These are phyloP conservation scores for Otocyon megalotis DNA, from an alignment of 2,113 vertebrate genomes.

Conservation along the genomic window DNA sequence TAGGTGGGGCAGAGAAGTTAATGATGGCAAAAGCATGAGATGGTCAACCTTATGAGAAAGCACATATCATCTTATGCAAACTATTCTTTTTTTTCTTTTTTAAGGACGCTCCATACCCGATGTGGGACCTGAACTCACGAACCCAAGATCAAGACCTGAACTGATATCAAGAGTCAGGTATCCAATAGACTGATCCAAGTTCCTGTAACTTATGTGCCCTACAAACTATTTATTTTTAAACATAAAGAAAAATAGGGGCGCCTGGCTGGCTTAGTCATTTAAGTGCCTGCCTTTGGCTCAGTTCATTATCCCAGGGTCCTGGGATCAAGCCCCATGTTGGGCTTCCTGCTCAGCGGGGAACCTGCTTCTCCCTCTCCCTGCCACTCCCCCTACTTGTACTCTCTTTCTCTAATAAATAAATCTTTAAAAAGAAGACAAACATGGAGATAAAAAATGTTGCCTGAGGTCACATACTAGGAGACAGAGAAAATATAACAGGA, in stretches of 20 bases:
- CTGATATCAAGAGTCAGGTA: too few species aligned
- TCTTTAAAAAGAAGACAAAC: too few species aligned
- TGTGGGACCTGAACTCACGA: neutral
- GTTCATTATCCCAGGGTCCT: too few species aligned
- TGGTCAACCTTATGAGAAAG: neutral
- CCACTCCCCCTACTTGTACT: too few species aligned
- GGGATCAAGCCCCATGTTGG: too few species aligned
- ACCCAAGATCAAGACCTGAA: neutral
- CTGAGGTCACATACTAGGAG: neutral
- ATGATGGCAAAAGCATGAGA: neutral
- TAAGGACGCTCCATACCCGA: neutral
- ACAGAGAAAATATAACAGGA: neutral
- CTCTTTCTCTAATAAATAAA: too few species aligned
- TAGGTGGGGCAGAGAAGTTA: neutral
- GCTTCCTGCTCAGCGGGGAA: too few species aligned
- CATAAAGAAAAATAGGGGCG: neutral
- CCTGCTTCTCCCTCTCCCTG: too few species aligned
- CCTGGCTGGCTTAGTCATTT: too few species aligned
- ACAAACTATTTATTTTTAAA: neutral
- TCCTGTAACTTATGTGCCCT: neutral
- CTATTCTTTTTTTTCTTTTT: neutral
- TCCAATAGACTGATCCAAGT: neutral
- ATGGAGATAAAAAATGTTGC: neutral
- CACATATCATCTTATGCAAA: neutral
- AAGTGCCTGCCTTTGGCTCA: too few species aligned